phyloP scores from a whole-genome alignment of 2,113 vertebrate species.

The Odontesthes bonariensis region DNA sequence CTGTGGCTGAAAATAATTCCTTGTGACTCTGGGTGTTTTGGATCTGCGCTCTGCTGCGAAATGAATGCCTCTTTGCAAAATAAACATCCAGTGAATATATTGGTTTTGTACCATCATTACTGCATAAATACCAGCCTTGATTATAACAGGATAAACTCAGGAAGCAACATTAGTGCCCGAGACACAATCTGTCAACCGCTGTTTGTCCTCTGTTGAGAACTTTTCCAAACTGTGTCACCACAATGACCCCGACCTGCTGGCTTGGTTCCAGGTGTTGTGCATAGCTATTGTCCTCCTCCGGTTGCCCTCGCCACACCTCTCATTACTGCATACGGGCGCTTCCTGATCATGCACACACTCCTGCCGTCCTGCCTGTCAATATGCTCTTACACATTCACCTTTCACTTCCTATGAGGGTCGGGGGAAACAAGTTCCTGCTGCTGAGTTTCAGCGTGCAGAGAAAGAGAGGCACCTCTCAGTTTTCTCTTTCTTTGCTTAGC shows the following conservation, averaged over 20 bases:
- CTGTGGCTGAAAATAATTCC: no score
- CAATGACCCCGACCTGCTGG: conserved; percentile 31
- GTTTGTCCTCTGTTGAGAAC: conserved; percentile 10
- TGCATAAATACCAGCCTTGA: background rate
- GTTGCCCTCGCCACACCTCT: conserved; percentile 41
- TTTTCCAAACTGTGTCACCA: conserved; percentile 21
- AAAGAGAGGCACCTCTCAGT: conserved; percentile 20
- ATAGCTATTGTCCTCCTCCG: conserved; percentile 38
- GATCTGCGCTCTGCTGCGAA: no score
- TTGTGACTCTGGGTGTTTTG: no score
- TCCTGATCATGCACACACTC: conserved; percentile 58
- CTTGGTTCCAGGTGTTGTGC: conserved; percentile 57
- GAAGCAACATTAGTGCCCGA: background rate
- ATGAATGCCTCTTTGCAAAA: background rate
- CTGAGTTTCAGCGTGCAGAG: conserved; percentile 20
- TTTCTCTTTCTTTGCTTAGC: conserved; percentile 39
- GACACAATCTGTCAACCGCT: background rate
- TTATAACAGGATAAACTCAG: background rate
- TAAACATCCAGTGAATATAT: no score
- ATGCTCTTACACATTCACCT: conserved; percentile 56
- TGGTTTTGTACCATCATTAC: background rate
- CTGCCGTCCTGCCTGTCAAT: conserved; percentile 45
- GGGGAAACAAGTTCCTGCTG: conserved; percentile 16
- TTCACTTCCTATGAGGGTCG: conserved; percentile 65
- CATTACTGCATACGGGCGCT: conserved; percentile 41